Conservation (phyloP, 2,888 invertebrate species). For the Chrysodeixis includens region DNA sequence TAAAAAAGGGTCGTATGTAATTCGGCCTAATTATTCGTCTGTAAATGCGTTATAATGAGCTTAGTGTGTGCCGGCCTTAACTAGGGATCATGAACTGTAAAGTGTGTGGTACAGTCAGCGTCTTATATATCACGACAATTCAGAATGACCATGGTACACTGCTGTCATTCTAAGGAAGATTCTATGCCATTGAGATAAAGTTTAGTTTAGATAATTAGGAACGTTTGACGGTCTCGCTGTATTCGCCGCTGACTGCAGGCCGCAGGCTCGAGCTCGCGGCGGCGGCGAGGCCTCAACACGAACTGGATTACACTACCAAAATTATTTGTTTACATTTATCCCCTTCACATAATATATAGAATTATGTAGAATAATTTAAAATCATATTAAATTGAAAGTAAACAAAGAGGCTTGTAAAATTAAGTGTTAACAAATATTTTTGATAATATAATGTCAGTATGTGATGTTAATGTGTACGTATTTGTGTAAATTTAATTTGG, state of each 20-base stretch:
- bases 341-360: background rate
- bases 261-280: background rate
- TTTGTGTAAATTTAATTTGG: slow-evolving; percentile 53
- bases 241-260: background rate
- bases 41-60: slow-evolving; percentile 46
- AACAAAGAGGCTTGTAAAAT: slow-evolving; percentile 42
- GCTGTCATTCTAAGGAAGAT: slow-evolving; percentile 1
- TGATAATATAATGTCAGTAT: slow-evolving; percentile 40
- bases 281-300: slow-evolving; percentile 35
- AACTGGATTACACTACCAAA: slow-evolving; percentile 27
- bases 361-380: slow-evolving; percentile 5
- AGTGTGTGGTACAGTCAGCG: slow-evolving; percentile 3
- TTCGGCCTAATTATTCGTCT: slow-evolving; percentile 40
- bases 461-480: slow-evolving; percentile 49
- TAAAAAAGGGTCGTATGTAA: slow-evolving; percentile 36
- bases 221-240: background rate
- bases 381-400: slow-evolving; percentile 11
- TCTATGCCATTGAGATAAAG: slow-evolving; percentile 1
- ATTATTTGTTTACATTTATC: slow-evolving; percentile 40
- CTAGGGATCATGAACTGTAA: slow-evolving; percentile 11
- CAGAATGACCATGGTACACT: background rate
- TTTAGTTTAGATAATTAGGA: slow-evolving; percentile 3
- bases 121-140: background rate
- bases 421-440: slow-evolving; percentile 55
- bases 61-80: slow-evolving; percentile 54